Evolutionary conservation across 2,797 vertebrate species (phyloP), one percentile per base, ranked within the genome.

Genomic region (Bovichtus diacanthus): DNA sequence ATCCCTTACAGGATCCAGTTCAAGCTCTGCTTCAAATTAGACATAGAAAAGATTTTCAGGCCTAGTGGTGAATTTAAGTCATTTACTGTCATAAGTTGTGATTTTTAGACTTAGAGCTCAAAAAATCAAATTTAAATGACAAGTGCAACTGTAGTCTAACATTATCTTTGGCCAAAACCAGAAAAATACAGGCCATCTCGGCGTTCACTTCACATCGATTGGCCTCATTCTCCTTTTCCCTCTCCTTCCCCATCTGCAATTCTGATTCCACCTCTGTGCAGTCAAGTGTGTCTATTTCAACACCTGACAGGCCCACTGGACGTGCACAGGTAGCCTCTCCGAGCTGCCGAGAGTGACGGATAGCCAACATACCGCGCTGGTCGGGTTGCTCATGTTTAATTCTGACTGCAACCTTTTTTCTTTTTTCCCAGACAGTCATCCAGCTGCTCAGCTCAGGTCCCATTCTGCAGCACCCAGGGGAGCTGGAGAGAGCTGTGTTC

Each of bases 311-410:
- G 82, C 83, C 77, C 88, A 50, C 85, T 84, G 88, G 90, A 92
- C 58, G 80, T 77, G 86, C 82, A 80, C 90, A 93, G 92, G 93
- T 93, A 93, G 79, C 78, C 83, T 83, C 87, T 84, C 75, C 70
- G 23, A 78, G 79, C 80, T 49, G 82, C 82, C 80, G 72, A 90
- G 80, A 88, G 86, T 92, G 92, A 93, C 81, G 79, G 91, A 92
- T 77, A 80, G 90, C 83, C 88, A 84, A 61, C 84, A 84, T 82
- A 86, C 82, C 84, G 64, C 80, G 76, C 77, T 39, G 84, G 83
- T 92, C 84, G 21, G 84, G 82, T 77, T 79, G 78, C 92, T 95
- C 93, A 94, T 95, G 93, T 94, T 94, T 94, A 94, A 95, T 95
- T 95, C 93, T 81, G 74, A 86, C 74, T 78, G 76, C 89, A 88